A percentile compares a stretch with the other conserved stretches of the same genome.
Evolutionary conservation across 2,888 invertebrate genomes (phyloP).

Genomic region (Melanargia galathea): DNA sequence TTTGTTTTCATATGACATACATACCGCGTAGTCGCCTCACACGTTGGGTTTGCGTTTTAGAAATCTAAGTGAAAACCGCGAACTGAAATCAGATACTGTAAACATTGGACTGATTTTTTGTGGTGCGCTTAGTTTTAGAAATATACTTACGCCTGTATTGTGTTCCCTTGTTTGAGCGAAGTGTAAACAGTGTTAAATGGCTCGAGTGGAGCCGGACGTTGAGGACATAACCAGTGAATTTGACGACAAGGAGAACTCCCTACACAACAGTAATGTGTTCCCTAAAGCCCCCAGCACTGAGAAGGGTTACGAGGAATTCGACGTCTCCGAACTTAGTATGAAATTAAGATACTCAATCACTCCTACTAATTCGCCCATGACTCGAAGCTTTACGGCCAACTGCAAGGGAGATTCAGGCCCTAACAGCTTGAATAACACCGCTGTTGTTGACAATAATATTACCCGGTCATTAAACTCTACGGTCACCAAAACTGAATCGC

Average conservation of each 20-base stretch:
- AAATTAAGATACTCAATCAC: conserved; percentile 72
- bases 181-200: conserved; percentile 53
- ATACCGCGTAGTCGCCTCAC: conserved; percentile 62
- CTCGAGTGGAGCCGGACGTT: conserved; percentile 71
- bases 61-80: conserved; percentile 74
- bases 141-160: conserved; percentile 41
- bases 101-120: conserved; percentile 69
- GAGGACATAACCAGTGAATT: conserved; percentile 66
- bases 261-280: conserved; percentile 65
- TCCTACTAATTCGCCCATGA: conserved; percentile 72
- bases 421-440: conserved; percentile 49
- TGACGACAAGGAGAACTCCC: conserved; percentile 74
- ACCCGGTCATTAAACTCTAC: conserved; percentile 65
- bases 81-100: conserved; percentile 68
- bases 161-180: conserved; percentile 26
- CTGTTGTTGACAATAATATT: conserved; percentile 55
- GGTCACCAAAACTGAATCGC: conserved; percentile 52
- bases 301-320: conserved; percentile 73
- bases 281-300: conserved; percentile 61
- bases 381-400: conserved; percentile 64
- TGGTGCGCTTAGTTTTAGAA: conserved; percentile 47
- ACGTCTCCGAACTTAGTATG: conserved; percentile 74
- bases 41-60: conserved; percentile 65
- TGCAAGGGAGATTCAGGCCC: conserved; percentile 53
- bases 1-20: conserved; percentile 79